Evolutionary conservation across 2,888 invertebrate genomes (phyloP).

Genomic region (Lithophane semibrunnea): DNA sequence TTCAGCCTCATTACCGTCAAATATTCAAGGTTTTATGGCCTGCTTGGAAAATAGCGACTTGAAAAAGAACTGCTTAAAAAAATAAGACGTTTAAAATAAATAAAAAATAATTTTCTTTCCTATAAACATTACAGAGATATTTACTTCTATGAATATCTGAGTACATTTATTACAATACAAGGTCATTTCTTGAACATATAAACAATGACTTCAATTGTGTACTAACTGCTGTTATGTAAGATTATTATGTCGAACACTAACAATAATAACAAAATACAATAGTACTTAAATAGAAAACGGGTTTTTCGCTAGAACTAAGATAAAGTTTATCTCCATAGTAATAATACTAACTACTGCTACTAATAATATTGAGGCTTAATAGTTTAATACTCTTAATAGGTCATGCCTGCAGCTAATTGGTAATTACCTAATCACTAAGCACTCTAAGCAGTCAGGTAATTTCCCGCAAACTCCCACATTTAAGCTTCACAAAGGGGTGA

Average conservation of each 20-base stretch:
- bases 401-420: slow-evolving; percentile 68
- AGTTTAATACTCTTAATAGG: slow-evolving; percentile 55
- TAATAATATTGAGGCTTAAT: slow-evolving; percentile 11
- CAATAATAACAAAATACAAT: slow-evolving; percentile 6
- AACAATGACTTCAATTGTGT: slow-evolving; percentile 20
- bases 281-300: neutral
- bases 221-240: slow-evolving; percentile 6
- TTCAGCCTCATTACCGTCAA: slow-evolving; percentile 1
- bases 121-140: neutral
- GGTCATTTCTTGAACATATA: slow-evolving; percentile 25
- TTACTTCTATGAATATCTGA: neutral
- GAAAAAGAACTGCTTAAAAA: neutral
- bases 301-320: slow-evolving; percentile 2
- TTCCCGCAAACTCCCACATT: slow-evolving; percentile 70
- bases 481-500: slow-evolving; percentile 63
- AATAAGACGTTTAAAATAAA: slow-evolving; percentile 10
- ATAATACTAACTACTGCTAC: slow-evolving; percentile 27
- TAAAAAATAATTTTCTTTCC: neutral
- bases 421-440: slow-evolving; percentile 38
- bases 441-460: slow-evolving; percentile 63
- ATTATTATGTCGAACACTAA: slow-evolving; percentile 7
- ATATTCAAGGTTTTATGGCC: slow-evolving; percentile 9
- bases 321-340: neutral
- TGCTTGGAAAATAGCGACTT: slow-evolving; percentile 3
- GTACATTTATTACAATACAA: slow-evolving; percentile 15